Evolutionary conservation across 2,113 vertebrate species (phyloP).

Genomic region (Loxodonta africana): DNA sequence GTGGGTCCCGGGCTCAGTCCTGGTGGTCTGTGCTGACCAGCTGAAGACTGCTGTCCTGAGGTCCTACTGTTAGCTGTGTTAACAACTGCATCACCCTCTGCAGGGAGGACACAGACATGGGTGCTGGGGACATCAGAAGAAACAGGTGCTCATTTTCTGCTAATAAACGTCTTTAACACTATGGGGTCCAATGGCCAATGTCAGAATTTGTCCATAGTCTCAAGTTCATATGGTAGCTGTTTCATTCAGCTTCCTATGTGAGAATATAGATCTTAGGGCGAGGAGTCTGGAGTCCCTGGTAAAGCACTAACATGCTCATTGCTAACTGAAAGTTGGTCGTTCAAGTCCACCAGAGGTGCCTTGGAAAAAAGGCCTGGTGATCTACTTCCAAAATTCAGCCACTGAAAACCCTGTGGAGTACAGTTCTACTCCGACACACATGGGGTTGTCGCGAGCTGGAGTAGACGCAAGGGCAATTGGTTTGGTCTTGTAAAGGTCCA

Average conservation of each 20-base stretch:
- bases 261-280: neutral
- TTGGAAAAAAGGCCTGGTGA: neutral
- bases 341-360: neutral
- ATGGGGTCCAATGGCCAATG: neutral
- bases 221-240: neutral
- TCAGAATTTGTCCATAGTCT: neutral
- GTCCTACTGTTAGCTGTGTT: neutral
- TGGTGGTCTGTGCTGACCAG: neutral
- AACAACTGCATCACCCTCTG: neutral
- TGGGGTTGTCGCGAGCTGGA: neutral
- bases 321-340: neutral
- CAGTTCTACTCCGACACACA: neutral
- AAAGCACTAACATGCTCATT: neutral
- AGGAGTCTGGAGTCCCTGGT: neutral
- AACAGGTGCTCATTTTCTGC: neutral
- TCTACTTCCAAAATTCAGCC: neutral
- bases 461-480: neutral
- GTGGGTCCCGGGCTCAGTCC: neutral
- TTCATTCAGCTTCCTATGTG: neutral
- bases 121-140: neutral
- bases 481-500: neutral
- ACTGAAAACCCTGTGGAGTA: neutral
- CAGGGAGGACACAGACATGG: neutral
- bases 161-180: neutral
- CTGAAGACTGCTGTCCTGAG: neutral